Base-by-base conservation (phyloP, 2,113 vertebrate genomes). In the Cyprinus carpio region DNA sequence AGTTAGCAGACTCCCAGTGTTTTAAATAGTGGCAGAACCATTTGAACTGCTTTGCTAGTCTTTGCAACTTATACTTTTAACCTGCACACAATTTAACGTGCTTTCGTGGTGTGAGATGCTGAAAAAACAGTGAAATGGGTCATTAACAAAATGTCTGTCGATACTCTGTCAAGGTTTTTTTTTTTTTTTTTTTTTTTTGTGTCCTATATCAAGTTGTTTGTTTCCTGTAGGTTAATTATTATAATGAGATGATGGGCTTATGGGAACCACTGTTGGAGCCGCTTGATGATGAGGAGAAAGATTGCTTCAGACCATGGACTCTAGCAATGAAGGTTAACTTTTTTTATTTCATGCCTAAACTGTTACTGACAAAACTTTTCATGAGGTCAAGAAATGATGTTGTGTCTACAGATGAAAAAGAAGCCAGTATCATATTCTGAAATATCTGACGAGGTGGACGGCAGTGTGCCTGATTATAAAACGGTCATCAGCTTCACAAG, bases 191-290 rank as follows among this genome's bases (percentile, higher is more conserved):
- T 9, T 64, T 27, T 29, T 65, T 6, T 4, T 16, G 15, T 60
- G 75, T 58, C 11, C 4, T 51, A 6, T 2, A 49, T 43, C 27
- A 11, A 1, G 25, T 12, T 25, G 11, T 87, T 81, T 54, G 86
- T 90, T 12, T 51, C 8, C 90, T 90, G 0, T 87, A 99, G 98
- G 96, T 99, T 10, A 96, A 97, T 91, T 99, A 98, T 90, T 99
- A 94, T 89, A 99, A 99, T 54, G 98, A 99, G 92, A 92, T 96
- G 86, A 93, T 99, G 94, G 98, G 98, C 0, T 97, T 99, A 4
- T 99, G 98, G 98, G 98, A 99, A 58, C 98, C 98, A 11, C 95
- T 99, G 86, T 94, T 99, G 90, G 98, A 99, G 91, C 98, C 98
- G 0, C 91, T 99, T 77, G 97, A 99, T 92, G 94, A 98, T 88